Base-by-base conservation (phyloP, 2,888 invertebrate genomes). In the Abscondita cerata region DNA sequence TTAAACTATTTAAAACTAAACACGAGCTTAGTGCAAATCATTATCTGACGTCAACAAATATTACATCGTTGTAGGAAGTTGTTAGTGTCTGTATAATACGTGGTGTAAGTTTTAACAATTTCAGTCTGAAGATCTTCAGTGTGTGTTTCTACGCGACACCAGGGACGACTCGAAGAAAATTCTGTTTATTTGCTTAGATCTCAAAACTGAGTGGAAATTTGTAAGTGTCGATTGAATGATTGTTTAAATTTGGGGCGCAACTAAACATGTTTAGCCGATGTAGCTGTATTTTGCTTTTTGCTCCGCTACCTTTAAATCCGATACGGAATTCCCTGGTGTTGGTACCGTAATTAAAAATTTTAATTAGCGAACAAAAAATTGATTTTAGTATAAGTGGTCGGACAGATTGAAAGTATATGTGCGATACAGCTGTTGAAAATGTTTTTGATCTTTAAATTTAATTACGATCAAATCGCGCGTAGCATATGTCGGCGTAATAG, bases 81-180 rank as follows among this genome's bases (percentile, higher is more conserved):
- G 61, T 64, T 59, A 59, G 63, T 64, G 63, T 59, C 2, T 25
- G 63, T 59, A n/a, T n/a, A 57, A 62, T 61, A 59, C 63, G 63
- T 64, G 63, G 55, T 59, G 62, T 47, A 57, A 57, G 62, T 62
- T 62, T 47, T 38, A 36, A 47, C 36, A 48, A 56, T 46, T 48
- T 41, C 16, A 15, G 40, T 51, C 25, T 48, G 38, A 54, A 50
- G 48, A 46, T 19, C 36, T 41, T 15, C 34, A 44, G 51, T 55
- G 48, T 18, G 44, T 44, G 44, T 44, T 41, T 41, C 1, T 9
- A 18, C 11, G 19, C 5, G 19, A 44, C 25, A 6, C 25, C 25
- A 6, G 6, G 25, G 6, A 25, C 25, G 2, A 25, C 6, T 25
- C 25, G 25, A 4, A 25, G n/a, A n/a, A n/a, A n/a, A n/a, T n/a